These are phyloP conservation scores for Ditula angustiorana DNA, from an alignment of 2,888 invertebrate species.

Conservation along the genomic window DNA sequence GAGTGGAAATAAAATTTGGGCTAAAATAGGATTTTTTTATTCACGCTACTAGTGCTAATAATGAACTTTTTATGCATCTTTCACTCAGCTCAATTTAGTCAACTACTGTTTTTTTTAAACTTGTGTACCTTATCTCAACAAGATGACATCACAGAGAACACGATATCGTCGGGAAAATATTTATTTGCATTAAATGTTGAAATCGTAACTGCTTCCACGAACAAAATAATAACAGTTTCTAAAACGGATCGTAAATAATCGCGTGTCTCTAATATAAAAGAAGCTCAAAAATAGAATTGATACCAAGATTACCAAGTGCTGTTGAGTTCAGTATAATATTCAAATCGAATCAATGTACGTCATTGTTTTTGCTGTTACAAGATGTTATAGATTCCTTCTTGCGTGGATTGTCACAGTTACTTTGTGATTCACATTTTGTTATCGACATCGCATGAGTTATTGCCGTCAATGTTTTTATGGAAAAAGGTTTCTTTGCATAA, in stretches of 20 bases:
- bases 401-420: constrained; percentile 37
- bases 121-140: too few relatives aligned
- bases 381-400: constrained; percentile 33
- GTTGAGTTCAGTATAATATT: constrained; percentile 33
- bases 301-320: constrained; percentile 10
- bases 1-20: too few relatives aligned
- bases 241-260: not conserved
- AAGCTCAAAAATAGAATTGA: constrained; percentile 25
- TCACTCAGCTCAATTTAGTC: too few relatives aligned
- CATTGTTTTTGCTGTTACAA: constrained; percentile 26
- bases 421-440: constrained; percentile 20
- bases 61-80: too few relatives aligned
- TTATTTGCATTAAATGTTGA: not conserved
- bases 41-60: too few relatives aligned
- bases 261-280: constrained; percentile 25
- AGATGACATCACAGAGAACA: too few relatives aligned
- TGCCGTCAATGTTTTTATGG: constrained; percentile 22
- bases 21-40: too few relatives aligned
- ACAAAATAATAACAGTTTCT: not conserved
- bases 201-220: not conserved
- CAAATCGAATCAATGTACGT: constrained; percentile 31
- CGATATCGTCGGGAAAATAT: not conserved
- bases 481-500: constrained; percentile 21
- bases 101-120: too few relatives aligned
- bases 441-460: constrained; percentile 26